Conservation (phyloP, 2,797 vertebrate species). For the Percopsis omiscomaycus region DNA sequence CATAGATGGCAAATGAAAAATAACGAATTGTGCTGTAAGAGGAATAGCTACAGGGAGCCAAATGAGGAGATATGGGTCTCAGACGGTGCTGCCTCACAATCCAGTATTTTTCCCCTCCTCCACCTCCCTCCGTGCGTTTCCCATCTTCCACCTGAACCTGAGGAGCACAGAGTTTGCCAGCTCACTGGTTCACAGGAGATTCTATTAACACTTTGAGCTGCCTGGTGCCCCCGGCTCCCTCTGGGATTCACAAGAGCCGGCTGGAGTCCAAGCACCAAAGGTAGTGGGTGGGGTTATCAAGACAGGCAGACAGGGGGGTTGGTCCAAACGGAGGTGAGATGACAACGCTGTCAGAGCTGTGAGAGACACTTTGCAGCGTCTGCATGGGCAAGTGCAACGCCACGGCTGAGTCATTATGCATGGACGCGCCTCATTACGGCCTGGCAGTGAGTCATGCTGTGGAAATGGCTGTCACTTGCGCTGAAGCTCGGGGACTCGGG, state of each 20-base stretch:
- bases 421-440: slow-evolving; percentile 32
- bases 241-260: background rate
- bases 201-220: slow-evolving; percentile 42
- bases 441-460: slow-evolving; percentile 44
- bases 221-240: background rate
- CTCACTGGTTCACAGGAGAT: slow-evolving; percentile 35
- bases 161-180: slow-evolving; percentile 28
- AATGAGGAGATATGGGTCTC: slow-evolving; percentile 31
- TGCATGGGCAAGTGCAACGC: slow-evolving; percentile 13
- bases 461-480: slow-evolving; percentile 42
- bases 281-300: slow-evolving; percentile 21
- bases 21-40: slow-evolving; percentile 50
- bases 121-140: background rate
- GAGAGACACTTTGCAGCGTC: slow-evolving; percentile 8
- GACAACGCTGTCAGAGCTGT: slow-evolving; percentile 14
- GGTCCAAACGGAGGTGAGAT: slow-evolving; percentile 1
- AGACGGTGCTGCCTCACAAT: slow-evolving; percentile 9
- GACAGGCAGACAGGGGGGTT: background rate
- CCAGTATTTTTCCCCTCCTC: background rate
- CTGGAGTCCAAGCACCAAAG: slow-evolving; percentile 4
- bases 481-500: slow-evolving; percentile 27
- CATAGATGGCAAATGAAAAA: slow-evolving; percentile 43
- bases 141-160: slow-evolving; percentile 14
- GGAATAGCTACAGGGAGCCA: slow-evolving; percentile 12
- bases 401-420: slow-evolving; percentile 12